These are phyloP conservation scores for Columba guinea DNA, from an alignment of 2,797 vertebrate species.

Conservation along the genomic window DNA sequence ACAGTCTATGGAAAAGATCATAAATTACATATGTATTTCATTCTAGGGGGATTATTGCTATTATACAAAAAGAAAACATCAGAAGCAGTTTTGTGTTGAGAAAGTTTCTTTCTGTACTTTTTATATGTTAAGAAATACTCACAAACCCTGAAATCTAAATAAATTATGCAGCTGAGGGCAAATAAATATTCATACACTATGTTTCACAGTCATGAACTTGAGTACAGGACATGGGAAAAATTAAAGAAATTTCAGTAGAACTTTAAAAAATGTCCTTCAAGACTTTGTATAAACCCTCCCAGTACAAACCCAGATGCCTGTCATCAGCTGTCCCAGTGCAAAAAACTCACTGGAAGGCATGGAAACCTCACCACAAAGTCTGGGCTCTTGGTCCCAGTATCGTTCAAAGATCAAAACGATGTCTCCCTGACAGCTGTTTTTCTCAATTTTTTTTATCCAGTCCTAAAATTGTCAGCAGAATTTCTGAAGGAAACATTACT, in stretches of 20 bases:
- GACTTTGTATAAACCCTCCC: background rate
- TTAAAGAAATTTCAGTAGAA: background rate
- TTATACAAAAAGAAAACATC: background rate
- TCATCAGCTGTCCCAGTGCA: background rate
- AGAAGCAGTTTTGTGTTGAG: background rate
- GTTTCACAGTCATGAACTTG: background rate
- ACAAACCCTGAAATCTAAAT: background rate
- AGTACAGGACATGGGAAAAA: background rate
- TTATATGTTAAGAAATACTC: background rate
- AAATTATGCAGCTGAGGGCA: background rate
- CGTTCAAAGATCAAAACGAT: background rate
- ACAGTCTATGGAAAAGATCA: background rate
- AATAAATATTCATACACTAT: background rate
- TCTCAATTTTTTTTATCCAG: background rate
- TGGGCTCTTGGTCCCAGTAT: accelerated
- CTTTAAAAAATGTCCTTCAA: background rate
- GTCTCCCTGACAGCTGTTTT: background rate
- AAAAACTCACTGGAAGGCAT: background rate
- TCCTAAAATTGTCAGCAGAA: background rate
- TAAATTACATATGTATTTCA: background rate
- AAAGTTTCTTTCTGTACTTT: background rate
- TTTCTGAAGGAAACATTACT: background rate
- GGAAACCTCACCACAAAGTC: background rate
- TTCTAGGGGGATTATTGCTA: background rate
- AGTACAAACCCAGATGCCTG: background rate